Evolutionary conservation across 1,140 invertebrate species (phyloP), one percentile per base, ranked within the genome.

Genomic region (Scaptomyza hsui): DNA sequence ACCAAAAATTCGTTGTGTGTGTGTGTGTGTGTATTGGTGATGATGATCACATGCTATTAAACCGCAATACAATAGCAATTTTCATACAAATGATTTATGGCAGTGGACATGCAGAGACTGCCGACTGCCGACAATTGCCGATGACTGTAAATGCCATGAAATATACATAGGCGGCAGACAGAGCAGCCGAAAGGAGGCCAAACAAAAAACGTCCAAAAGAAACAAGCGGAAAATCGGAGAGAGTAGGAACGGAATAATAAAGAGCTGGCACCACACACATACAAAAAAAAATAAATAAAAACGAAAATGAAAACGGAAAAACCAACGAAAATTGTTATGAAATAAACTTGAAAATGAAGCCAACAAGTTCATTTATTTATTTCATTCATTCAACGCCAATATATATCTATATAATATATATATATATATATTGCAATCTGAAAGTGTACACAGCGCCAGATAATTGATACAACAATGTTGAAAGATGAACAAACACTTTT

Each of bases 71-170:
- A 81, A 86, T 81, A 77, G 81, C 81, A 86, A 86, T 86, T 86
- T 86, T 86, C 74, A 86, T 78, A 86, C 86, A 86, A 86, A 86
- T 86, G 81, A 86, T 86, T 86, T 86, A 86, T 86, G 81, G 69
- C 76, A n/a, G 61, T 51, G 53, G 49, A 82, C 78, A 82, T 77
- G 74, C 67, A 70, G 61, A 57, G 42, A 59, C 12, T 37, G 32
- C 39, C 69, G 44, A 44, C 55, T 63, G 68, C 56, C 75, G 73
- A 63, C 68, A 72, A 72, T 70, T 83, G 72, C 61, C 67, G 75
- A 62, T 77, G 78, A 76, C 65, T 60, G 24, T 12, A 68, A 59
- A 59, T 57, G 65, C 71, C 71, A 82, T 72, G 78, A 83, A 75
- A 53, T 18, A 75, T 49, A 56, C 51, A 37, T 59, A 2, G 26